phyloP scores from a whole-genome alignment of 2,888 invertebrate species.

The Acrocyrtus sp. region DNA sequence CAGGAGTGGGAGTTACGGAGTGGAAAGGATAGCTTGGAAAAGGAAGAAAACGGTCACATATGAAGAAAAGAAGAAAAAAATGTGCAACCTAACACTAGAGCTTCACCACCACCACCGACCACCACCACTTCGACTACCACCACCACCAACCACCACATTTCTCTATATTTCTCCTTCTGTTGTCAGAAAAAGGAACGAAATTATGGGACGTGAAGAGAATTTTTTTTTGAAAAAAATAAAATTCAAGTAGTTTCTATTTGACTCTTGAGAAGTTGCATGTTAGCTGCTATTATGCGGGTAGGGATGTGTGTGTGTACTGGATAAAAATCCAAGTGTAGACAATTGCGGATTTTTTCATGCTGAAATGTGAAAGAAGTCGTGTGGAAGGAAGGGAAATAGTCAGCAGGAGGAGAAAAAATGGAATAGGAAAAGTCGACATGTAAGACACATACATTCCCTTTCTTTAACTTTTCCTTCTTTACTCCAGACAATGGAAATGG shows the following conservation, averaged over 20 bases:
- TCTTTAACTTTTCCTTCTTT: background rate
- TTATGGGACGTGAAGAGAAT: slow-evolving; percentile 2
- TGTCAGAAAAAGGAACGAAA: background rate
- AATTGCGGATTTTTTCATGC: slow-evolving; percentile 12
- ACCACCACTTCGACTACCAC: too few relatives aligned
- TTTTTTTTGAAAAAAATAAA: too few relatives aligned
- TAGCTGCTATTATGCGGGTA: too few relatives aligned
- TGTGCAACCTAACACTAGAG: background rate
- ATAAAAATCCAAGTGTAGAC: background rate
- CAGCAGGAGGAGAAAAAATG: background rate
- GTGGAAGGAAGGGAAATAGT: background rate
- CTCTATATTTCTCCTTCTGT: too few relatives aligned
- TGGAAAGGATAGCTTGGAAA: background rate
- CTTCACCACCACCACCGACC: too few relatives aligned
- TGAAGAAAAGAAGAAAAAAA: background rate
- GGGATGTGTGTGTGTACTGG: too few relatives aligned
- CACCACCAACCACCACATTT: too few relatives aligned
- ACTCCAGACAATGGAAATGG: background rate
- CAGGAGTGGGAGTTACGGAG: background rate
- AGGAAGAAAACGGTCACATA: background rate
- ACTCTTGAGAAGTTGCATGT: too few relatives aligned
- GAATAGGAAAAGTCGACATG: background rate
- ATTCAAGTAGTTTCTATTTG: too few relatives aligned
- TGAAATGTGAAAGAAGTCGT: slow-evolving; percentile 20
- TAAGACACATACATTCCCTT: background rate